Conservation (phyloP, 2,113 vertebrate species). For the Pterophyllum scalare region DNA sequence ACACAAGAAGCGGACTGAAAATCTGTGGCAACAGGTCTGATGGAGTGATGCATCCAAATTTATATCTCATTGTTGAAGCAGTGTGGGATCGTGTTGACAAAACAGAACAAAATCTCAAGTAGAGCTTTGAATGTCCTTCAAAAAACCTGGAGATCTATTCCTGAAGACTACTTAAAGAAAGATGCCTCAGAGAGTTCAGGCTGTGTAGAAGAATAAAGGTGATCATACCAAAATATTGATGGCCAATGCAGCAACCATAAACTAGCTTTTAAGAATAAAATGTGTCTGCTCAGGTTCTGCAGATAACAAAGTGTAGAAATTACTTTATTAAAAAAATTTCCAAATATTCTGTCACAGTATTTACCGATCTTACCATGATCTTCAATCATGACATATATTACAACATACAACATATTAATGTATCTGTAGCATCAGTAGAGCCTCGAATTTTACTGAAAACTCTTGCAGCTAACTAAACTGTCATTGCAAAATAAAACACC, state of each 20-base stretch:
- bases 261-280: neutral
- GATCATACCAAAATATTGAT: neutral
- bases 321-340: neutral
- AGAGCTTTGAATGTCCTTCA: neutral
- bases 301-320: neutral
- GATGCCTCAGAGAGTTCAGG: neutral
- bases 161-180: neutral
- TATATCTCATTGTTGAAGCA: neutral
- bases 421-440: neutral
- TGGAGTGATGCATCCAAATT: neutral
- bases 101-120: neutral
- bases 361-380: too few species aligned
- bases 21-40: neutral
- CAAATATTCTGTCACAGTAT: neutral
- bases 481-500: slow-evolving; percentile 11
- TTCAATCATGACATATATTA: neutral
- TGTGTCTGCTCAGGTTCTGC: neutral
- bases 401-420: neutral
- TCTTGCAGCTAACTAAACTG: neutral
- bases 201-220: neutral
- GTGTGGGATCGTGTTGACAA: neutral
- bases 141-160: neutral
- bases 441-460: neutral
- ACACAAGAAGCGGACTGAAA: neutral
- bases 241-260: neutral